Evolutionary conservation across 2,113 vertebrate species (phyloP).

Genomic region (Martes martes): DNA sequence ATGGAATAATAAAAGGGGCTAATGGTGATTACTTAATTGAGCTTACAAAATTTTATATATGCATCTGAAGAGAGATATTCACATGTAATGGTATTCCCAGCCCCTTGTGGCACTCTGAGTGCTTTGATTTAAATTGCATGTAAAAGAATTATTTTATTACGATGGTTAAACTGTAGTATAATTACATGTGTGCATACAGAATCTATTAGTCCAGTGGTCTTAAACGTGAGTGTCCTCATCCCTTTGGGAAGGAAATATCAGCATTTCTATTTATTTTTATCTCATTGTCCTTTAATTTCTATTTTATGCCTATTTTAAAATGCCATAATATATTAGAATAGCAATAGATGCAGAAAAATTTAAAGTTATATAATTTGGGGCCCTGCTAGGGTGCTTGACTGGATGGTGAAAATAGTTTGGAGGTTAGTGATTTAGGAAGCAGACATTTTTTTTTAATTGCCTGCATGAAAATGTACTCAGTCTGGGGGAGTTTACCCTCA

Average conservation of each 20-base stretch:
- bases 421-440: not conserved
- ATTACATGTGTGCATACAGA: not conserved
- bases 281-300: not conserved
- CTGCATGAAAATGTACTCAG: not conserved
- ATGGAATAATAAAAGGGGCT: not conserved
- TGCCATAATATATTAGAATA: not conserved
- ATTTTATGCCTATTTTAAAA: not conserved
- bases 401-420: not conserved
- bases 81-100: conserved; percentile 34
- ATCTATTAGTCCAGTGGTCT: not conserved
- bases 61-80: not conserved
- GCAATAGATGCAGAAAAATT: not conserved
- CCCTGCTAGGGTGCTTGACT: not conserved
- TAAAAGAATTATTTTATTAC: conserved; percentile 54
- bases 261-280: not conserved
- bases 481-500: not conserved
- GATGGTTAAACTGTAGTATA: not conserved
- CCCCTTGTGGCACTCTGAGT: not conserved
- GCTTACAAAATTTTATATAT: conserved; percentile 29
- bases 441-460: not conserved
- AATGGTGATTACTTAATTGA: conserved; percentile 30
- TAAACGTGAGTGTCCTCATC: not conserved
- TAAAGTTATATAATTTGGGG: not conserved
- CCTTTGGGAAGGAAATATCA: not conserved
- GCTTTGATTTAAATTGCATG: conserved; percentile 21